These are phyloP conservation scores for Nyctibius grandis DNA, from an alignment of 2,797 vertebrate species.

Conservation along the genomic window DNA sequence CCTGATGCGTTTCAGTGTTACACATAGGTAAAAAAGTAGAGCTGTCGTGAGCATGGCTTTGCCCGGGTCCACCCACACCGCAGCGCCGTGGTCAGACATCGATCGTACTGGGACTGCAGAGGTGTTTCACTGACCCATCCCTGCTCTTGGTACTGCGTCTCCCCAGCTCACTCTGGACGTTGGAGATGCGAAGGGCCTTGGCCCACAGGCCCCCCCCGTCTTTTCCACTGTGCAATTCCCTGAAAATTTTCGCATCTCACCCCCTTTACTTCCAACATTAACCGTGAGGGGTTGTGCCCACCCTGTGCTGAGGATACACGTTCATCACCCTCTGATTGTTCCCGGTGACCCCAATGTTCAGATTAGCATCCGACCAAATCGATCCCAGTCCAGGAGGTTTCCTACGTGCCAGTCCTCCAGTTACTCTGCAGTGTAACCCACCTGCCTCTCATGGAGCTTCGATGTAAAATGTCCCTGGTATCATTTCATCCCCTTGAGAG, in stretches of 20 bases:
- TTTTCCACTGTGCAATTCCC: not conserved
- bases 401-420: not conserved
- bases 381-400: not conserved
- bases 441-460: not conserved
- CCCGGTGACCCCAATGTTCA: not conserved
- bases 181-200: not conserved
- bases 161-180: fast-evolving
- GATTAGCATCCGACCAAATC: not conserved
- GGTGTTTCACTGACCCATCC: not conserved
- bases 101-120: fast-evolving
- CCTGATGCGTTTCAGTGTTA: not conserved
- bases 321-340: not conserved
- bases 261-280: not conserved
- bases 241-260: not conserved
- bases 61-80: too few species aligned
- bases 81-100: fast-evolving
- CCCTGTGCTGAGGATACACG: fast-evolving
- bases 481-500: not conserved
- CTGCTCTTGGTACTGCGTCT: not conserved
- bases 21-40: not conserved
- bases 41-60: not conserved
- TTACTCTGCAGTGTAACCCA: not conserved
- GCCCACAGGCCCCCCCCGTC: fast-evolving
- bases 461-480: not conserved
- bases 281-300: fast-evolving